Conservation (phyloP, 64 coral and sea anemone species). For the Actinia equina region DNA sequence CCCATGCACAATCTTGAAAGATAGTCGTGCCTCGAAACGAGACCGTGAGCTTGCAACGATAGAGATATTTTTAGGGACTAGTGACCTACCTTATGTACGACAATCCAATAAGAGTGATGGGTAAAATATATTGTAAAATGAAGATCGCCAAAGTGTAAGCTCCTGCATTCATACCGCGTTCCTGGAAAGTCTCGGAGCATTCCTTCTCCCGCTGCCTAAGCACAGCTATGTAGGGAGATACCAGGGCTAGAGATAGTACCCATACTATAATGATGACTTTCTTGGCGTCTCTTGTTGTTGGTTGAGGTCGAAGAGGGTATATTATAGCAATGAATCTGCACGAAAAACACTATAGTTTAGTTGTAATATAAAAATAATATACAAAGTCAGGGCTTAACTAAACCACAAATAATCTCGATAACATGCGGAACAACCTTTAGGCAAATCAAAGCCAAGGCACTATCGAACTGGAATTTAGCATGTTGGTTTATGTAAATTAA, state of each 20-base stretch:
- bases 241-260: slow-evolving; percentile 60
- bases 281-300: slow-evolving; percentile 73
- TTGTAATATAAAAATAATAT: too few relatives aligned
- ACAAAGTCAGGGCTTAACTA: too few relatives aligned
- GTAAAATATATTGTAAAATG: slow-evolving; percentile 78
- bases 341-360: too few relatives aligned
- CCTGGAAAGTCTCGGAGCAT: slow-evolving; percentile 56
- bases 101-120: slow-evolving; percentile 82
- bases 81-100: slow-evolving; percentile 71
- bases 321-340: slow-evolving; percentile 81
- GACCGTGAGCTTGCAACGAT: too few relatives aligned
- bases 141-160: slow-evolving; percentile 79
- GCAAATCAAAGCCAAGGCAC: background rate
- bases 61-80: too few relatives aligned
- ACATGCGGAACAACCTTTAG: too few relatives aligned
- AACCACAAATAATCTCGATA: background rate
- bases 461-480: too few relatives aligned
- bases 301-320: slow-evolving; percentile 72
- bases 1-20: too few relatives aligned
- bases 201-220: slow-evolving; percentile 14
- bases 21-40: too few relatives aligned
- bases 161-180: slow-evolving; percentile 64
- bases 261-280: slow-evolving; percentile 79
- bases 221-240: slow-evolving; percentile 84
- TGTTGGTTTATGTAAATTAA: too few relatives aligned